Percentiles rank a stretch among this genome's conserved stretches.
phyloP scores from a whole-genome alignment of 2,888 invertebrate genomes.

The Caenorhabditis sp. region DNA sequence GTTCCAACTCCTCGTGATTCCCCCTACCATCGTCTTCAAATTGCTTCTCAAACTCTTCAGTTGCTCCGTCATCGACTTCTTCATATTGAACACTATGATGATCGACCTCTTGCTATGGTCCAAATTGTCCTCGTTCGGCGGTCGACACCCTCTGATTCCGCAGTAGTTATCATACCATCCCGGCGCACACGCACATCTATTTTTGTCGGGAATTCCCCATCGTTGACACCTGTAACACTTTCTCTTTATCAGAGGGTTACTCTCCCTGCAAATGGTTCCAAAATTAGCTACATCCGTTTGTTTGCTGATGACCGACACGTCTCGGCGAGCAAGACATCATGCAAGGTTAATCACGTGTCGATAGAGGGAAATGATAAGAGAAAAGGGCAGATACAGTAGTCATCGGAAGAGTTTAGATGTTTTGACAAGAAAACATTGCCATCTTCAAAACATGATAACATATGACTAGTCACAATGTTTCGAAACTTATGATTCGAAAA shows the following conservation, averaged over 20 bases:
- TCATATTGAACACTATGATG: conserved; percentile 57
- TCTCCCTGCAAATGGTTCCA: conserved; percentile 3
- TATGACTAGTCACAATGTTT: too few relatives aligned
- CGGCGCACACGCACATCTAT: conserved; percentile 61
- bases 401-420: too few relatives aligned
- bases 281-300: conserved; percentile 5
- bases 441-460: too few relatives aligned
- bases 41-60: conserved; percentile 26
- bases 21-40: conserved; percentile 14
- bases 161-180: conserved; percentile 67
- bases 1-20: conserved; percentile 31
- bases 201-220: conserved; percentile 55
- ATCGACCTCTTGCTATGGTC: conserved; percentile 37
- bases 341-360: background rate
- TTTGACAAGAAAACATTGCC: too few relatives aligned
- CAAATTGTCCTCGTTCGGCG: conserved; percentile 58
- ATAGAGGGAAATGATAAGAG: background rate
- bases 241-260: background rate
- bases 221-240: conserved; percentile 57
- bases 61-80: conserved; percentile 42
- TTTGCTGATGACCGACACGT: conserved; percentile 1
- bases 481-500: too few relatives aligned
- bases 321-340: background rate
- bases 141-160: conserved; percentile 63
- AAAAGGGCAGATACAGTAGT: background rate